These are phyloP conservation scores for Chrysochloris asiatica DNA, from an alignment of 2,113 vertebrate genomes.

Conservation along the genomic window DNA sequence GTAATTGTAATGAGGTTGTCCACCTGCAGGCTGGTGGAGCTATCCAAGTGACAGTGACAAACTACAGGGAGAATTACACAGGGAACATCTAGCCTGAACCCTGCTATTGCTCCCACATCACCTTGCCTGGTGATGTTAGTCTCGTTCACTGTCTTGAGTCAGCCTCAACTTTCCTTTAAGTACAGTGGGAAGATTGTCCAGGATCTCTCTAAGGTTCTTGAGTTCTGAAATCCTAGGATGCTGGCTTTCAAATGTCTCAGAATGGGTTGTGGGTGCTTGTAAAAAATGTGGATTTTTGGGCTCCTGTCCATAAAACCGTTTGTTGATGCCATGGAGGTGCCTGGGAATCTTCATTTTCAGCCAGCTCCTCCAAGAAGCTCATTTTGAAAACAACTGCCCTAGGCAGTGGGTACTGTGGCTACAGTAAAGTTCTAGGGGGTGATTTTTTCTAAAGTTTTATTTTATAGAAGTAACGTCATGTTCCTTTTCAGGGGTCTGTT, in stretches of 20 bases:
- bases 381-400: not conserved
- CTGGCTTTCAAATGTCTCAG: not conserved
- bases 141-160: accelerated
- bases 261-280: not conserved
- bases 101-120: not conserved
- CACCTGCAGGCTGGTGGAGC: not conserved
- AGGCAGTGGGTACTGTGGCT: not conserved
- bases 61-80: accelerated
- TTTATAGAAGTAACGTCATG: constrained; percentile 74
- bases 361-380: not conserved
- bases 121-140: accelerated
- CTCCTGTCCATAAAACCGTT: not conserved
- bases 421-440: not conserved
- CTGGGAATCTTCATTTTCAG: not conserved
- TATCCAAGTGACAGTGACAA: accelerated
- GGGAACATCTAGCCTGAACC: accelerated
- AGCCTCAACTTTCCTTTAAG: not conserved
- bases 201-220: not conserved
- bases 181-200: not conserved
- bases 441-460: constrained; percentile 70
- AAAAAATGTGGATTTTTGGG: not conserved
- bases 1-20: not conserved
- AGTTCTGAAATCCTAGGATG: not conserved
- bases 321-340: not conserved
- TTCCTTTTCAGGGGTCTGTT: constrained; percentile 78